A percentile compares a stretch with the other conserved stretches of the same genome.
phyloP scores from a whole-genome alignment of 2,797 vertebrate genomes.

The Clamator glandarius region DNA sequence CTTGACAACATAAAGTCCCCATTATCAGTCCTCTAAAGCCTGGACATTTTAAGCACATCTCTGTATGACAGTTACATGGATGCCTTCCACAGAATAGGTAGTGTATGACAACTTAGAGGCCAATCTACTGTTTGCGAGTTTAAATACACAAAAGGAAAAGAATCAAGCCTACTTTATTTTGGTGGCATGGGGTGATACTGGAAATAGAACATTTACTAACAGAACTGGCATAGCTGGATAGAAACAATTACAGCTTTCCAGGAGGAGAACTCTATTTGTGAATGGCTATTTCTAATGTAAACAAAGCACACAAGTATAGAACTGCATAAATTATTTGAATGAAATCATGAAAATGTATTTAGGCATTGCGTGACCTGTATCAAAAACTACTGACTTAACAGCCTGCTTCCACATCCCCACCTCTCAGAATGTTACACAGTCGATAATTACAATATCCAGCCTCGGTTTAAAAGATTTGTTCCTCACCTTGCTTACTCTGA shows the following conservation, averaged over 20 bases:
- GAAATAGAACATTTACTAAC: neutral
- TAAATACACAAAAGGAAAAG: neutral
- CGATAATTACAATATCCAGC: neutral
- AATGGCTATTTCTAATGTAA: neutral
- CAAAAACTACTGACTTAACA: neutral
- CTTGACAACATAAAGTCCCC: neutral
- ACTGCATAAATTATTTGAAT: neutral
- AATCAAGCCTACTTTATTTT: neutral
- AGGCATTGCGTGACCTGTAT: neutral
- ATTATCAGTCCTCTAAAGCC: neutral
- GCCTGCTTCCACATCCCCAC: neutral
- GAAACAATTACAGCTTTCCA: neutral
- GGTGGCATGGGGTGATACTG: neutral
- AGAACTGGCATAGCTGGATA: neutral
- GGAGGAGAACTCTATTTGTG: neutral
- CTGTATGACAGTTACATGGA: neutral
- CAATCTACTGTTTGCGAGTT: neutral
- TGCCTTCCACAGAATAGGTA: neutral
- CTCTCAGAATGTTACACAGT: neutral
- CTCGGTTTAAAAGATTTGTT: neutral
- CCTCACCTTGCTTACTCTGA: constrained; percentile 95
- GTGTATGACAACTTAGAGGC: neutral
- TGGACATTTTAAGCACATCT: neutral
- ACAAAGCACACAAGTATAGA: neutral
- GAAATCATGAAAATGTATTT: neutral